phyloP scores from a whole-genome alignment of 2,113 vertebrate species.

The Nanorana parkeri region DNA sequence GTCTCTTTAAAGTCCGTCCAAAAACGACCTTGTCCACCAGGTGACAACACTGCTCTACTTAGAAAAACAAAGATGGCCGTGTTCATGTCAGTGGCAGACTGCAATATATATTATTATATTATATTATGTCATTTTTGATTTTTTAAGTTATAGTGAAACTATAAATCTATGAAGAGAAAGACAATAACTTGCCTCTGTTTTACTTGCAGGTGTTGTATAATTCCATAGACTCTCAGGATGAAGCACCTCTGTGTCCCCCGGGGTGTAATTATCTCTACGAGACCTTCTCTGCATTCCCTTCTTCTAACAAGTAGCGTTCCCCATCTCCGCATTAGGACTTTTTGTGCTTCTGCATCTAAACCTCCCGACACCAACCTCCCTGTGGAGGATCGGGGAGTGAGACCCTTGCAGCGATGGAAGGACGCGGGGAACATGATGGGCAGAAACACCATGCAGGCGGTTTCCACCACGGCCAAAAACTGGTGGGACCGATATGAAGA shows the following conservation, averaged over 20 bases:
- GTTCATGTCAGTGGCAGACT: too few relatives aligned
- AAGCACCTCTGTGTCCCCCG: conserved; percentile 69
- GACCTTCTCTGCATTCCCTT: conserved; percentile 59
- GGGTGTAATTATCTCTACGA: conserved; percentile 68
- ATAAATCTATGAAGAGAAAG: too few relatives aligned
- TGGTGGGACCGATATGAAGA: conserved; percentile 95
- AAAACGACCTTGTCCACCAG: too few relatives aligned
- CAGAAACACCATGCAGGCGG: conserved; percentile 69
- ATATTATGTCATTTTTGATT: too few relatives aligned
- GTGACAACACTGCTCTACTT: too few relatives aligned
- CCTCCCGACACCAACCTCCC: conserved; percentile 63
- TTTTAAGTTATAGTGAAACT: too few relatives aligned
- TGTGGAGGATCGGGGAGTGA: conserved; percentile 61
- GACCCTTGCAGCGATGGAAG: conserved; percentile 67
- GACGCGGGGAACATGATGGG: conserved; percentile 75
- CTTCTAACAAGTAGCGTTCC: conserved; percentile 62
- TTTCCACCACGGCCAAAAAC: conserved; percentile 70
- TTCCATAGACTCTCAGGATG: conserved; percentile 62
- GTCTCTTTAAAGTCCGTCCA: too few relatives aligned
- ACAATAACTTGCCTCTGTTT: background rate
- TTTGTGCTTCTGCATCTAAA: conserved; percentile 70
- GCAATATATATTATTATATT: too few relatives aligned
- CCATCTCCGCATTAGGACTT: conserved; percentile 64
- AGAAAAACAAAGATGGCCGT: too few relatives aligned
- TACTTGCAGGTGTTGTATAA: background rate